phyloP scores from a whole-genome alignment of 1,140 invertebrate species.

The Temnothorax curvispinosus region DNA sequence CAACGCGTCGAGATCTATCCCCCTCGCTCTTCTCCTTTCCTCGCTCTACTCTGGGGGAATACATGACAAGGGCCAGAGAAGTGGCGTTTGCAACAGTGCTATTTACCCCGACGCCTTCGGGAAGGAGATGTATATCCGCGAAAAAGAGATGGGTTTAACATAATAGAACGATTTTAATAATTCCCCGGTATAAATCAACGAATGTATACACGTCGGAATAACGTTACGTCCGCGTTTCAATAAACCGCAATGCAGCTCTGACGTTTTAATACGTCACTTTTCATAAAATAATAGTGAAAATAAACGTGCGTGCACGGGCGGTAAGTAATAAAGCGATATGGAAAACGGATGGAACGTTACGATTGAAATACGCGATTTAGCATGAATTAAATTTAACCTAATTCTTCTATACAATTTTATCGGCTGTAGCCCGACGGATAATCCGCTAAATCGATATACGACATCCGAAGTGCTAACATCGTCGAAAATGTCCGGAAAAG shows the following conservation, averaged over 20 bases:
- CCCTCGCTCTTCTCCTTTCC: not conserved
- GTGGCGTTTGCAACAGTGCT: slow-evolving; percentile 34
- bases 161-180: slow-evolving; percentile 62
- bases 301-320: not conserved
- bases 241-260: slow-evolving; percentile 32
- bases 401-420: slow-evolving; percentile 36
- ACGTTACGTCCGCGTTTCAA: slow-evolving; percentile 22
- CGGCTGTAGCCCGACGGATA: not conserved
- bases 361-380: slow-evolving; percentile 27
- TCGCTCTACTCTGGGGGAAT: slow-evolving; percentile 42
- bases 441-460: slow-evolving; percentile 53
- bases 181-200: slow-evolving; percentile 47
- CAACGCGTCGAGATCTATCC: slow-evolving; percentile 53
- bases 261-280: slow-evolving; percentile 33
- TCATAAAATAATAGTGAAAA: slow-evolving; percentile 17
- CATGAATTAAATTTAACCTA: slow-evolving; percentile 17
- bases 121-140: slow-evolving; percentile 23
- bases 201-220: not conserved
- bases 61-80: slow-evolving; percentile 29
- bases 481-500: slow-evolving; percentile 3
- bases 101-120: slow-evolving; percentile 49
- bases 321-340: not conserved
- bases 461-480: slow-evolving; percentile 44
- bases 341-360: not conserved
- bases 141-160: slow-evolving; percentile 33